A percentile compares a stretch with the other conserved stretches of the same genome.
Evolutionary conservation across 2,113 vertebrate species (phyloP).

Genomic region (Xenus cinereus): DNA sequence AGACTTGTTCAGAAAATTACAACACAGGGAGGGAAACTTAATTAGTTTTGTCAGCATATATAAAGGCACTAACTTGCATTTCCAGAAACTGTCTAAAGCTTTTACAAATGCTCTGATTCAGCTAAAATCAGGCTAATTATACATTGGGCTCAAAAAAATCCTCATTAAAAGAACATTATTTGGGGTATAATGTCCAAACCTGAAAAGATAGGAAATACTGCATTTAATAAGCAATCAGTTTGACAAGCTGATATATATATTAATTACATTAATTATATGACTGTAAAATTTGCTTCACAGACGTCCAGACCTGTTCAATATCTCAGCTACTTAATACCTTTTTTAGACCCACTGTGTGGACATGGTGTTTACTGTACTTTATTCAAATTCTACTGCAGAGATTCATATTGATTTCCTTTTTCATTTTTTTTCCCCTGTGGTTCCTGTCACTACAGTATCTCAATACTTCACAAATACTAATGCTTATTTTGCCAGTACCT

Average conservation of each 20-base stretch:
- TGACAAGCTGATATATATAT: neutral
- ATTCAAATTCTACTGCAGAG: neutral
- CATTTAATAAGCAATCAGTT: neutral
- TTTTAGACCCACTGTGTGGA: neutral
- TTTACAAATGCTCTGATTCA: conserved; percentile 14
- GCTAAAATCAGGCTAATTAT: conserved; percentile 28
- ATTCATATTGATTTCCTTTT: neutral
- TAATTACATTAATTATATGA: neutral
- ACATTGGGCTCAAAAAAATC: neutral
- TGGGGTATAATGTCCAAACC: neutral
- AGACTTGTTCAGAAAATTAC: conserved; percentile 18
- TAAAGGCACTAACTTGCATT: conserved; percentile 19
- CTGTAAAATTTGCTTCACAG: neutral
- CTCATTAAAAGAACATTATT: conserved; percentile 1
- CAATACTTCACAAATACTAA: neutral
- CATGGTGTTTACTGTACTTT: neutral
- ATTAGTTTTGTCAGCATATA: conserved; percentile 45
- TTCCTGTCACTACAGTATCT: neutral
- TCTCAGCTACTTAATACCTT: neutral
- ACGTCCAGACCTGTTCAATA: neutral
- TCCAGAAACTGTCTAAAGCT: conserved; percentile 11
- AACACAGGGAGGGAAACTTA: neutral
- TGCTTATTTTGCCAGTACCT: neutral
- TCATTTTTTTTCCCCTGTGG: neutral
- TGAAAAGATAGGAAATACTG: neutral